These are phyloP conservation scores for Pteropus alecto DNA, from an alignment of 2,113 vertebrate species.

Conservation along the genomic window DNA sequence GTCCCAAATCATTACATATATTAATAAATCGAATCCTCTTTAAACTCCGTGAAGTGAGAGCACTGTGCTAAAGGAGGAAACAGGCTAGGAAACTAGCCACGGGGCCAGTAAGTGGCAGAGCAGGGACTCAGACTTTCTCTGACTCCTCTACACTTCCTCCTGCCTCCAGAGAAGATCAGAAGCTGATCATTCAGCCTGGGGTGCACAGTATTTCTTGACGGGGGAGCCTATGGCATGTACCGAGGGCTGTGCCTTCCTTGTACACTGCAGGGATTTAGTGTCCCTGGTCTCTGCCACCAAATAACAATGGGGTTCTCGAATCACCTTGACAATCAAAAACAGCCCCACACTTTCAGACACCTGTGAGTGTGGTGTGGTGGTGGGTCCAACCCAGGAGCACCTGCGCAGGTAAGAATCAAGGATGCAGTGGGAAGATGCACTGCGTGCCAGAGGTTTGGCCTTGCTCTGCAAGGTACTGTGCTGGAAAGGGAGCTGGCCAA, in stretches of 20 bases:
- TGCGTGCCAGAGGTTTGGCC: not conserved
- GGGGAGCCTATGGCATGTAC: not conserved
- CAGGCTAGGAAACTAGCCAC: not conserved
- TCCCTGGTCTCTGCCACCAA: not conserved
- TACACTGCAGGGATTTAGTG: not conserved
- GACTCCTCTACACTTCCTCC: not conserved
- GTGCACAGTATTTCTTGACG: not conserved
- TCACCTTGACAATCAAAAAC: not conserved
- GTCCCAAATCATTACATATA: not conserved
- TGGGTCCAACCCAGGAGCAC: not conserved
- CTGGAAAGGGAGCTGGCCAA: not conserved
- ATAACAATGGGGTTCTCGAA: not conserved
- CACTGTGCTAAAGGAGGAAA: not conserved
- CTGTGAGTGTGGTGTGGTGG: not conserved
- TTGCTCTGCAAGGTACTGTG: not conserved
- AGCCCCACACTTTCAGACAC: not conserved
- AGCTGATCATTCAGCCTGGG: not conserved
- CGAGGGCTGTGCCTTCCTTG: not conserved
- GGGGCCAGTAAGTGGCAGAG: not conserved
- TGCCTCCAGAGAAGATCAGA: not conserved
- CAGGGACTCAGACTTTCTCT: not conserved
- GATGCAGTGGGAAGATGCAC: not conserved
- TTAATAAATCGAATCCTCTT: not conserved
- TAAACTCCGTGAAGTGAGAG: not conserved
- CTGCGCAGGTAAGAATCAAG: not conserved